Base-by-base conservation (phyloP, 2,113 vertebrate species). In the Guaruba guarouba region DNA sequence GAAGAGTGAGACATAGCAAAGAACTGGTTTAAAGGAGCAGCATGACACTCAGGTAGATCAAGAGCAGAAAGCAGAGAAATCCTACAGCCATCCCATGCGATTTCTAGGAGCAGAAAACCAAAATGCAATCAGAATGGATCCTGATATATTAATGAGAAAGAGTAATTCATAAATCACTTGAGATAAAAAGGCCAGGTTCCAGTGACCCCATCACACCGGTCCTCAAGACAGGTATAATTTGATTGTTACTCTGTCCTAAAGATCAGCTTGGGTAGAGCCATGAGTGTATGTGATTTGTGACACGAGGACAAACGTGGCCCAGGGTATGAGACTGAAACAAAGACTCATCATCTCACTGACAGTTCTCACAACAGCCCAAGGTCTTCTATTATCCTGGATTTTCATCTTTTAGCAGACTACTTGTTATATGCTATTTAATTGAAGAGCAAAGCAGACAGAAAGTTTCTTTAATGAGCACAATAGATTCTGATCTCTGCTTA, bases 401-500 rank as follows among this genome's bases (percentile, higher is more conserved):
- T 95, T 95, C 35, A 52, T 94, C 69, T 84, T 88, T 75, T 61
- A 82, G 41, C 62, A 79, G 62, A 57, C 24, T 86, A 24, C 88
- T 93, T 68, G 69, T 94, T 95, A 79, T 79, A 79, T 17, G 16
- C 69, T 75, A 90, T 95, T 92, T 95, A 81, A 70, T 84, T 86
- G 92, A 92, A 94, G 25, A 88, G 31, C 13, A 92, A 82, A 96
- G 69, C 82, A 96, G 28, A 17, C 43, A 92, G 80, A 71, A 93
- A 94, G 73, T 82, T 82, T 93, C 39, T 82, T 76, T 92, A 96
- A 95, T 71, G 77, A 95, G 66, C 46, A 84, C 69, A 84, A 87
- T 86, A 85, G 82, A 88, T 88, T 92, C 35, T 91, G 95, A 94
- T 96, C 77, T 89, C 62, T 89, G 70, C 61, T 96, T 59, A 31